Evolutionary conservation across 1,140 invertebrate genomes (phyloP).

Genomic region (Drosophila pseudoananassae): DNA sequence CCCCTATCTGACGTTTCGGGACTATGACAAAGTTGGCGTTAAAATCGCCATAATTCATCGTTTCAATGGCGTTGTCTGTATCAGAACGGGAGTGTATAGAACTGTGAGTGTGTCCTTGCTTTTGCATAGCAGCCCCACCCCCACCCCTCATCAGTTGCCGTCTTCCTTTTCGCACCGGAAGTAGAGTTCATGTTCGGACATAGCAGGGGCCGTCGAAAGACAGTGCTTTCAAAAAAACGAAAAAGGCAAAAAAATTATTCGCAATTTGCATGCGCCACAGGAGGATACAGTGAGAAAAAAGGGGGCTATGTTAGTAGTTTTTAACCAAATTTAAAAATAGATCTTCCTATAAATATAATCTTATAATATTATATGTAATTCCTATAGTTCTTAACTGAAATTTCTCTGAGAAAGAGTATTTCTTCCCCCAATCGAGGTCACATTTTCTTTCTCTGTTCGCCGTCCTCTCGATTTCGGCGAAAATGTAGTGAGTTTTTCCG

Average conservation of each 20-base stretch:
- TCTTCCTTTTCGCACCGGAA: slow-evolving; percentile 46
- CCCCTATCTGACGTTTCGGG: slow-evolving; percentile 1
- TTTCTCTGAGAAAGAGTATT: too few species aligned
- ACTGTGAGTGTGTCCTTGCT: neutral
- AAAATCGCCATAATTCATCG: slow-evolving; percentile 80
- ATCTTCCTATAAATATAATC: too few species aligned
- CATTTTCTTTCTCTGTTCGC: neutral
- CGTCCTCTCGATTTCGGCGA: neutral
- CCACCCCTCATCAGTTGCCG: too few species aligned
- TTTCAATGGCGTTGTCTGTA: slow-evolving; percentile 58
- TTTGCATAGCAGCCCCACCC: too few species aligned
- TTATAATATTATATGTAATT: too few species aligned
- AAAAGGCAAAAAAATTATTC: slow-evolving; percentile 46
- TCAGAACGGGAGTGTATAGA: neutral
- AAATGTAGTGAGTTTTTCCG: slow-evolving; percentile 15
- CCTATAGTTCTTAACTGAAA: too few species aligned
- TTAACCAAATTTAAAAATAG: neutral
- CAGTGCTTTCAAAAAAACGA: slow-evolving; percentile 35
- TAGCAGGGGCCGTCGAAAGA: slow-evolving; percentile 41
- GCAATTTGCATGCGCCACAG: slow-evolving; percentile 63
- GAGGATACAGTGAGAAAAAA: neutral
- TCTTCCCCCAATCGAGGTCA: too few species aligned
- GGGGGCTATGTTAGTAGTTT: too few species aligned
- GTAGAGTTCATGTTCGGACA: slow-evolving; percentile 73
- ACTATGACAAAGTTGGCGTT: slow-evolving; percentile 61